Evolutionary conservation across 1,140 invertebrate species (phyloP).

Genomic region (Zaprionus taronus): DNA sequence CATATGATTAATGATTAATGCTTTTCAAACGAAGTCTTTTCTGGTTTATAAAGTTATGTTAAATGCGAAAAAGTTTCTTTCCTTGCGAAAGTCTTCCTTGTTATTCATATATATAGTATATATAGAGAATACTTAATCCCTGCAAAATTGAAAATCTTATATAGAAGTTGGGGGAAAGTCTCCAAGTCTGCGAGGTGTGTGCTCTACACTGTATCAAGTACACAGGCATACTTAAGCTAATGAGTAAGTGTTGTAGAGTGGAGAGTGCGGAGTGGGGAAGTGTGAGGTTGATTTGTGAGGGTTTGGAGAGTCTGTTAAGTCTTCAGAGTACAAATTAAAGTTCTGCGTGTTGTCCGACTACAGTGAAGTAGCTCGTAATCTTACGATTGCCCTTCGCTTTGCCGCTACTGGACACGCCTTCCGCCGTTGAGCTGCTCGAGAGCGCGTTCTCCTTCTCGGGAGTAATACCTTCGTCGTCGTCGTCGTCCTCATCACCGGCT

Average conservation of each 20-base stretch:
- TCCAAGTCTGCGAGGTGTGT: slow-evolving; percentile 60
- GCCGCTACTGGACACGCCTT: slow-evolving; percentile 34
- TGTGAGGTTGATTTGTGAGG: background rate
- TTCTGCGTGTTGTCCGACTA: slow-evolving; percentile 77
- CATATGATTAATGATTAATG: slow-evolving; percentile 63
- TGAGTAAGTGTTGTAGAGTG: slow-evolving; percentile 64
- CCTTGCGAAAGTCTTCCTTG: slow-evolving; percentile 24
- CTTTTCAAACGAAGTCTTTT: slow-evolving; percentile 80
- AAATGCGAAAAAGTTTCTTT: slow-evolving; percentile 36
- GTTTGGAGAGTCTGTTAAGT: slow-evolving; percentile 63
- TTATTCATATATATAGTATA: slow-evolving; percentile 45
- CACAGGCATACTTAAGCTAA: slow-evolving; percentile 64
- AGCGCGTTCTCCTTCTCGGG: slow-evolving; percentile 74
- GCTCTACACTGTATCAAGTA: slow-evolving; percentile 58
- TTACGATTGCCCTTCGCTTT: slow-evolving; percentile 73
- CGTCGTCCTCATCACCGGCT: slow-evolving; percentile 47
- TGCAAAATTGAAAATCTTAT: slow-evolving; percentile 65
- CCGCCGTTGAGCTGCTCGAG: slow-evolving; percentile 41
- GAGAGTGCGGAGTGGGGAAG: slow-evolving; percentile 9
- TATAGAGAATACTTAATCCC: slow-evolving; percentile 77
- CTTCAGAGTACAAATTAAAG: slow-evolving; percentile 51
- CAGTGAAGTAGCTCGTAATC: slow-evolving; percentile 78
- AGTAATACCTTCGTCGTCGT: slow-evolving; percentile 52
- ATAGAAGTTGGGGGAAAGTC: slow-evolving; percentile 40
- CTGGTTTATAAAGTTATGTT: slow-evolving; percentile 47